Conservation (phyloP, 2,888 invertebrate species). For the Ceratothoa steindachneri region DNA sequence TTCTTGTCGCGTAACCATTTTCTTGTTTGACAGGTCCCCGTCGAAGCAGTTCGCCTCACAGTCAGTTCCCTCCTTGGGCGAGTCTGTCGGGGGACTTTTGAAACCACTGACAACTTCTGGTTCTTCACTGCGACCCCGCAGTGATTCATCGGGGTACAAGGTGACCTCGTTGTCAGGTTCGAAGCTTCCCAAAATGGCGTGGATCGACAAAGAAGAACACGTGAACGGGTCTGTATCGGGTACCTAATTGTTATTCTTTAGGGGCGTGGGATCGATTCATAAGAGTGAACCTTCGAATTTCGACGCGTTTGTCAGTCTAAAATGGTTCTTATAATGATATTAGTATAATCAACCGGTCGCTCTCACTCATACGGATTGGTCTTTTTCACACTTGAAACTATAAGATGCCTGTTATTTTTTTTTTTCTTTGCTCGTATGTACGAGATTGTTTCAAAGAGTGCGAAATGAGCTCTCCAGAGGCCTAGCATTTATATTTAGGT, state of each 20-base stretch:
- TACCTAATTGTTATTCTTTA: not conserved
- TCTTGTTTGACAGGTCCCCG: conserved; percentile 38
- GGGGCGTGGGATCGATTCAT: not conserved
- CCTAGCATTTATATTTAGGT: no score
- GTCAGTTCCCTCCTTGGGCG: conserved; percentile 31
- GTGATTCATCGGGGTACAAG: conserved; percentile 45
- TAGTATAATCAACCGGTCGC: no score
- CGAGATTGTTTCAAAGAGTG: no score
- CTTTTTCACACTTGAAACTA: no score
- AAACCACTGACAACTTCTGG: conserved; percentile 34
- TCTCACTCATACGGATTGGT: no score
- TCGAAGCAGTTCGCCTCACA: conserved; percentile 39
- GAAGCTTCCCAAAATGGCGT: conserved; percentile 44
- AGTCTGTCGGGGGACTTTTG: conserved; percentile 18
- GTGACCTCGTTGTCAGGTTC: conserved; percentile 43
- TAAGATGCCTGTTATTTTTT: no score
- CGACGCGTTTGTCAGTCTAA: no score
- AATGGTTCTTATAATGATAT: no score
- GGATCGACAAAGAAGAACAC: conserved; percentile 29
- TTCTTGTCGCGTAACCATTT: no score
- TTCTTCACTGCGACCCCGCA: conserved; percentile 36
- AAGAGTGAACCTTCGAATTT: no score
- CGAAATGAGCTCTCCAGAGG: no score
- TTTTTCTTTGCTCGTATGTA: no score
- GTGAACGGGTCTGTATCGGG: not conserved